Percentiles rank a stretch among this genome's conserved stretches.
Conservation (phyloP, 2,888 invertebrate genomes). For the Baccha elongata region DNA sequence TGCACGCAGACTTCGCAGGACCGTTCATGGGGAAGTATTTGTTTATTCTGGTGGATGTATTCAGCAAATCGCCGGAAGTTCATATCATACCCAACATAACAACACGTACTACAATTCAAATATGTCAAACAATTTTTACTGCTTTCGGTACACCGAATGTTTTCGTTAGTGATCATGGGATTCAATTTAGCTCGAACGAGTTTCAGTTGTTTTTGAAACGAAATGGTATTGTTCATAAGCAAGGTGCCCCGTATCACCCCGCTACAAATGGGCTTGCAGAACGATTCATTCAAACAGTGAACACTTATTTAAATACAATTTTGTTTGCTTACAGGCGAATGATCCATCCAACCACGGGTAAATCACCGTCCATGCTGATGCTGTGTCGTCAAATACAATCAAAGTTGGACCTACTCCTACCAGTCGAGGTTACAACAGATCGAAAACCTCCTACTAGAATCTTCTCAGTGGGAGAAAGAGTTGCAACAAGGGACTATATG, state of each 20-base stretch:
- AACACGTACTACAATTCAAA: neutral
- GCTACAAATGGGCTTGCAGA: conserved; percentile 19
- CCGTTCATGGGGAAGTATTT: conserved; percentile 22
- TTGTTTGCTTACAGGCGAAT: neutral
- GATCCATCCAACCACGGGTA: neutral
- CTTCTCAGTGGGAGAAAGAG: too few relatives aligned
- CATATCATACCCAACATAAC: neutral
- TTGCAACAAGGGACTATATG: too few relatives aligned
- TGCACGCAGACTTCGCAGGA: conserved; percentile 12
- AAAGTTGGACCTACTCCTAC: too few relatives aligned
- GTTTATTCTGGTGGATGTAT: conserved; percentile 14
- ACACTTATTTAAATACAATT: conserved; percentile 13
- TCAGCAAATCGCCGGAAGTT: conserved; percentile 7
- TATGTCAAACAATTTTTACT: neutral
- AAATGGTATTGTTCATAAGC: neutral
- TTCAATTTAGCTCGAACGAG: too few relatives aligned
- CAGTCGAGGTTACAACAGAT: too few relatives aligned
- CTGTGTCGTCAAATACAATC: conserved; percentile 10
- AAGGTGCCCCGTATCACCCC: conserved; percentile 3
- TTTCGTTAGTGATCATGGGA: neutral
- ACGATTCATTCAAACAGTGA: conserved; percentile 3
- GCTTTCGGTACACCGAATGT: neutral
- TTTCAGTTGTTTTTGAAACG: conserved; percentile 54
- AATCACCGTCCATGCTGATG: conserved; percentile 5
- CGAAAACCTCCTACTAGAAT: too few relatives aligned